phyloP scores from a whole-genome alignment of 2,888 invertebrate species.

The Nemotelus nigrinus region DNA sequence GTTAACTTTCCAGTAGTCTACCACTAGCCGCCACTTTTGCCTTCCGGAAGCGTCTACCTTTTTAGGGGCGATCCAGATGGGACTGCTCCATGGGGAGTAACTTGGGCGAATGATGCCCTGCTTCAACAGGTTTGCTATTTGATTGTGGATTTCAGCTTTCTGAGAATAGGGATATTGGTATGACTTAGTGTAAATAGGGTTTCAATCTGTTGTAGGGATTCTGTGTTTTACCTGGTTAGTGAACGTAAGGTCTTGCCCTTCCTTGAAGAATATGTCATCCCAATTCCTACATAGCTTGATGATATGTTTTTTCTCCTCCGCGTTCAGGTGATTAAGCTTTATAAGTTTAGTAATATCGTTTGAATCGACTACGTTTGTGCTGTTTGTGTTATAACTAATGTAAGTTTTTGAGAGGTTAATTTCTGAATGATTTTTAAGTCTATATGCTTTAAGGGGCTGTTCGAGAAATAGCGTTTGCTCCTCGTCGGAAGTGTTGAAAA shows the following conservation, averaged over 20 bases:
- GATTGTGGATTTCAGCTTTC: neutral
- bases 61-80: no score
- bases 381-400: no score
- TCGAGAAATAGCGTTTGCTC: no score
- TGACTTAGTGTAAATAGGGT: neutral
- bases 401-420: no score
- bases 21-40: slow-evolving; percentile 6
- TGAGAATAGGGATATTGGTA: neutral
- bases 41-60: no score
- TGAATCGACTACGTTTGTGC: no score
- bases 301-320: no score
- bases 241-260: neutral
- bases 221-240: neutral
- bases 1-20: neutral
- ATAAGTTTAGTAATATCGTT: no score
- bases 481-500: no score
- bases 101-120: slow-evolving; percentile 1
- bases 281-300: neutral
- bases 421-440: no score
- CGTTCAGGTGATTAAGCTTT: no score
- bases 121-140: slow-evolving; percentile 1
- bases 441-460: no score
- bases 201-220: neutral
- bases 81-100: neutral
- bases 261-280: neutral